A percentile compares a stretch with the other conserved stretches of the same genome.
phyloP scores from a whole-genome alignment of 2,113 vertebrate species.

The Nyctibius bracteatus region DNA sequence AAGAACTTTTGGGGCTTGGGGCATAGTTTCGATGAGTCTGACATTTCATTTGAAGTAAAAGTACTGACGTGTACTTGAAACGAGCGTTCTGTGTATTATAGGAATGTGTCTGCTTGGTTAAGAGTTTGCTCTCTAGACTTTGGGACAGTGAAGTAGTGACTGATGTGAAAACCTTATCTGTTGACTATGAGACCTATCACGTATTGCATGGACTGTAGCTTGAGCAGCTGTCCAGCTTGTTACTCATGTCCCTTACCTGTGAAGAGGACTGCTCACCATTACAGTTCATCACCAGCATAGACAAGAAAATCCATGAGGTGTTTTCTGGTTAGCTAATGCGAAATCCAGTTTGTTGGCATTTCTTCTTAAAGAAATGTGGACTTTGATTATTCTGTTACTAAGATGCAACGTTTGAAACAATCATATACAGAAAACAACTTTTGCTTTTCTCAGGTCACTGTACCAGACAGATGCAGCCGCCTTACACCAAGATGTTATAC shows the following conservation, averaged over 20 bases:
- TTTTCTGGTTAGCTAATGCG: not conserved
- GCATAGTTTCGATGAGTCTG: not conserved
- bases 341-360: not conserved
- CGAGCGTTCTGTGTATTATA: not conserved
- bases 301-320: not conserved
- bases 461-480: not conserved
- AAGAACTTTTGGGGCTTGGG: not conserved
- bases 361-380: not conserved
- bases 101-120: not conserved
- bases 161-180: not conserved
- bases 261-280: not conserved
- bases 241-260: not conserved
- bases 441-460: not conserved
- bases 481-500: not conserved
- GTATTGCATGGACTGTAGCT: fast-evolving
- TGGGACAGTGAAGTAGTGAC: not conserved
- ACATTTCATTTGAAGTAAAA: not conserved
- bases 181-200: not conserved
- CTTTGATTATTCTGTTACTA: not conserved
- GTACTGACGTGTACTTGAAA: not conserved
- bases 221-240: not conserved
- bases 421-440: not conserved
- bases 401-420: not conserved
- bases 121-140: not conserved
- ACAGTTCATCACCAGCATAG: not conserved